Conservation (phyloP, 2,888 invertebrate species). For the Napeogenes sylphis region DNA sequence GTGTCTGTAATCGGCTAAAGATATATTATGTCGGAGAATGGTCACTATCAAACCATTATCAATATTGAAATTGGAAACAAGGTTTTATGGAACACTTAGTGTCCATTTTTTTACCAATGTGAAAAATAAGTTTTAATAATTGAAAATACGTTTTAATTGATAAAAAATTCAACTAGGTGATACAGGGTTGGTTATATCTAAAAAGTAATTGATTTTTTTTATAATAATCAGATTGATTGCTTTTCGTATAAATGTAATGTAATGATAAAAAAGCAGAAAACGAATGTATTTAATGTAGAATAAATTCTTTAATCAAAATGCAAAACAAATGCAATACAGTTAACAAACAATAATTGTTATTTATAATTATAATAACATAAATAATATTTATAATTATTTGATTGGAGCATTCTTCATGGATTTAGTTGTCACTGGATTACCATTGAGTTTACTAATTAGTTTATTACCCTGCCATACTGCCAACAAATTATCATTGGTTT, state of each 20-base stretch:
- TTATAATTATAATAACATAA: slow-evolving; percentile 3
- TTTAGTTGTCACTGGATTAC: slow-evolving; percentile 85
- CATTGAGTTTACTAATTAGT: slow-evolving; percentile 82
- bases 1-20: too few relatives aligned
- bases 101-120: too few relatives aligned
- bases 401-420: slow-evolving; percentile 89
- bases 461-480: slow-evolving; percentile 93
- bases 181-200: too few relatives aligned
- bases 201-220: too few relatives aligned
- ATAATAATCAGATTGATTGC: too few relatives aligned
- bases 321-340: background rate
- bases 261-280: background rate
- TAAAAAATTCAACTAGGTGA: too few relatives aligned
- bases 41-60: too few relatives aligned
- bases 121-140: too few relatives aligned
- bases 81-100: too few relatives aligned
- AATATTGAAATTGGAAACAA: too few relatives aligned
- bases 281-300: background rate
- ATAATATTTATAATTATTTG: slow-evolving; percentile 74
- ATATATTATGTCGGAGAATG: too few relatives aligned
- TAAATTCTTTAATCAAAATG: background rate
- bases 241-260: background rate
- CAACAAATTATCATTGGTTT: slow-evolving; percentile 82
- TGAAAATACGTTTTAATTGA: too few relatives aligned
- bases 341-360: background rate